Evolutionary conservation across 2,113 vertebrate species (phyloP).

Genomic region (Embiotoca jacksoni): DNA sequence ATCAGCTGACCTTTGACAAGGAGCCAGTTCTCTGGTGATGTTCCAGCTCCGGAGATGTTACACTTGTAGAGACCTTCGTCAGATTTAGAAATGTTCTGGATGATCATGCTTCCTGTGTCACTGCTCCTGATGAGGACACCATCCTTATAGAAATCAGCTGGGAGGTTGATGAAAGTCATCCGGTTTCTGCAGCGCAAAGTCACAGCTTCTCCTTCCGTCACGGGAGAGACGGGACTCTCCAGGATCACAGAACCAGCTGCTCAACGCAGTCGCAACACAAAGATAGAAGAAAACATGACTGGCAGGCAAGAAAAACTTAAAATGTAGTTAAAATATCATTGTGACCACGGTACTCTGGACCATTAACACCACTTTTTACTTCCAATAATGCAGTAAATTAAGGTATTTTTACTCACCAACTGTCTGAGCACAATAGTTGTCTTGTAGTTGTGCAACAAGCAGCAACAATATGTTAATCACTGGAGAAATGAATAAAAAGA

Average conservation of each 20-base stretch:
- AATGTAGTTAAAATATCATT: no score
- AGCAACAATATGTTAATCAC: neutral
- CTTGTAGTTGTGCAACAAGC: neutral
- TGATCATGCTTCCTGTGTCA: neutral
- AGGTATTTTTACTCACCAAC: neutral
- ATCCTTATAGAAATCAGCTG: neutral
- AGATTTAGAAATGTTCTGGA: neutral
- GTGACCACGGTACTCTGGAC: no score
- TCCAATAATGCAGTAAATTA: neutral
- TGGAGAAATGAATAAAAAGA: neutral
- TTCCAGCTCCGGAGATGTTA: neutral
- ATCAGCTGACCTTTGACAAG: no score
- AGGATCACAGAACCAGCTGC: constrained; percentile 10
- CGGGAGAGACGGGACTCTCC: neutral
- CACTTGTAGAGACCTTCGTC: no score
- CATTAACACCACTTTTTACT: no score
- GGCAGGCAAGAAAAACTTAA: rapidly evolving
- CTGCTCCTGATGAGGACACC: no score
- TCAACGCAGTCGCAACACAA: neutral
- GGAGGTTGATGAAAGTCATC: neutral
- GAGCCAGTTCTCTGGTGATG: no score
- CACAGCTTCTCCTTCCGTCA: neutral
- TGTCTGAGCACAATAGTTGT: neutral
- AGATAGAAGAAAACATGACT: no score
- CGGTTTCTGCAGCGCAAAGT: neutral